Evolutionary conservation across 2,888 invertebrate genomes (phyloP).

Genomic region (Acleris laterana): DNA sequence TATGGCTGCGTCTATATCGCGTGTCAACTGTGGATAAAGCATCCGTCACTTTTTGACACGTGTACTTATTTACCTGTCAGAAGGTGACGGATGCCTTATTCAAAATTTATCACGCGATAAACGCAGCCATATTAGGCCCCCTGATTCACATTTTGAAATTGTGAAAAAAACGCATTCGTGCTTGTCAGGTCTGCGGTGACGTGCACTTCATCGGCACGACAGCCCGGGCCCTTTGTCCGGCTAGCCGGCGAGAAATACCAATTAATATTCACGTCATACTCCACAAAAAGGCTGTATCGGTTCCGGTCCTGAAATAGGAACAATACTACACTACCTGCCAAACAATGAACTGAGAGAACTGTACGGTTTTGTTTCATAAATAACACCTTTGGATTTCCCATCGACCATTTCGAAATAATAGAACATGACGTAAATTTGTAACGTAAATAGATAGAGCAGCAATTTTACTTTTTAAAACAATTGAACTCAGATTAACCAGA

Average conservation of each 20-base stretch:
- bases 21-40: too few relatives aligned
- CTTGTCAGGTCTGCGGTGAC: conserved; percentile 46
- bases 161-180: conserved; percentile 48
- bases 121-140: too few relatives aligned
- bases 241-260: conserved; percentile 67
- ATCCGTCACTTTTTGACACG: too few relatives aligned
- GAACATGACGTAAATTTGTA: background rate
- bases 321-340: conserved; percentile 52
- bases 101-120: too few relatives aligned
- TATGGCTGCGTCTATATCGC: too few relatives aligned
- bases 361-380: conserved; percentile 7
- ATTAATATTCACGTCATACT: conserved; percentile 62
- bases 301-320: conserved; percentile 52
- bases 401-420: background rate
- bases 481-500: background rate
- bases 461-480: background rate
- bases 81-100: too few relatives aligned
- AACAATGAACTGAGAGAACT: conserved; percentile 34
- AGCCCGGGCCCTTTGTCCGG: conserved; percentile 55
- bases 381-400: conserved; percentile 14
- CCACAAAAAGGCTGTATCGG: conserved; percentile 49
- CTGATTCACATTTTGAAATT: conserved; percentile 39
- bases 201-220: conserved; percentile 52
- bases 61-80: too few relatives aligned
- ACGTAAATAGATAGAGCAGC: background rate